Evolutionary conservation across 2,888 invertebrate genomes (phyloP).

Genomic region (Rhimphoctona megacephalus): DNA sequence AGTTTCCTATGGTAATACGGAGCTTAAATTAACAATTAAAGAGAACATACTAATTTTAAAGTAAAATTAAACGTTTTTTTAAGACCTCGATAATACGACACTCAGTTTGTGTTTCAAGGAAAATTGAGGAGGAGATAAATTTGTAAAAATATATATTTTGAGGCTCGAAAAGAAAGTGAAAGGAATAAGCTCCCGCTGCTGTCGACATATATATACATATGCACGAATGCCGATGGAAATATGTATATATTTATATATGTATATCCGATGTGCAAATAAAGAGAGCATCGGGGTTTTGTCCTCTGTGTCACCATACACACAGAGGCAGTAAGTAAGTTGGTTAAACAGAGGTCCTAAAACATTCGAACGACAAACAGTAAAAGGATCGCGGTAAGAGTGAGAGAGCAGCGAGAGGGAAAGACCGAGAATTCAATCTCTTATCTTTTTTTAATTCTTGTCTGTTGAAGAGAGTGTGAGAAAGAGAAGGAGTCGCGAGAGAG

Average conservation of each 20-base stretch:
- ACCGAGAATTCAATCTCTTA: slow-evolving; percentile 63
- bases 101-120: background rate
- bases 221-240: slow-evolving; percentile 5
- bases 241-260: slow-evolving; percentile 14
- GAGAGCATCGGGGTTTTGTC: slow-evolving; percentile 58
- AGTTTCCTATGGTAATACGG: background rate
- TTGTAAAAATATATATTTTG: background rate
- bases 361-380: slow-evolving; percentile 84
- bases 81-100: too few relatives aligned
- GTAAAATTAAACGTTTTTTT: background rate
- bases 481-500: slow-evolving; percentile 54
- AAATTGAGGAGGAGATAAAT: background rate
- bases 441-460: slow-evolving; percentile 57
- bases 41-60: background rate
- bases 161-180: slow-evolving; percentile 18
- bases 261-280: slow-evolving; percentile 66
- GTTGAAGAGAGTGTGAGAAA: slow-evolving; percentile 58
- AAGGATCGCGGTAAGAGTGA: slow-evolving; percentile 73
- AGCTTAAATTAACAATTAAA: too few relatives aligned
- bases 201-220: slow-evolving; percentile 12
- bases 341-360: slow-evolving; percentile 84
- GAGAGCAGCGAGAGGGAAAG: slow-evolving; percentile 64
- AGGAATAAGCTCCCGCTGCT: slow-evolving; percentile 54
- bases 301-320: slow-evolving; percentile 69
- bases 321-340: slow-evolving; percentile 84